phyloP scores from a whole-genome alignment of 2,888 invertebrate genomes.

The Camponotus fellah region DNA sequence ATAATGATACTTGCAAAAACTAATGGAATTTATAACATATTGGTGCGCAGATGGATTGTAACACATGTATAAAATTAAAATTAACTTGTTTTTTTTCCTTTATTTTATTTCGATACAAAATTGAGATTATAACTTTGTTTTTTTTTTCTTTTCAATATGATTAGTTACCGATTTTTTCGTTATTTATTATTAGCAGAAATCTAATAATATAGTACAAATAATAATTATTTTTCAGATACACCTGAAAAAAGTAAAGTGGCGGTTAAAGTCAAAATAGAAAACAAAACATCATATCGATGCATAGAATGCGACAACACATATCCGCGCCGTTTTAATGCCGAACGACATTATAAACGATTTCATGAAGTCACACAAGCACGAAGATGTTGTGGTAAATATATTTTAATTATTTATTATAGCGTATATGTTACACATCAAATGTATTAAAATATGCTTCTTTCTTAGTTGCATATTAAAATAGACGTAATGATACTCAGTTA shows the following conservation, averaged over 20 bases:
- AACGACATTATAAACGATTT: constrained; percentile 76
- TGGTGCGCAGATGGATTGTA: neutral
- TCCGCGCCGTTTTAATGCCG: constrained; percentile 72
- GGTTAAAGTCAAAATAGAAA: neutral
- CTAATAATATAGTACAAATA: neutral
- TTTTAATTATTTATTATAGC: neutral
- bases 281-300: constrained; percentile 60
- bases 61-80: neutral
- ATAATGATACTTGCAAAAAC: neutral
- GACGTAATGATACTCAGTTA: neutral
- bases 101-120: neutral
- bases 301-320: constrained; percentile 71
- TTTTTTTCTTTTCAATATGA: neutral
- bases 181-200: neutral
- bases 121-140: too few species aligned
- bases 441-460: neutral
- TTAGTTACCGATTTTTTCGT: neutral
- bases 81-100: neutral
- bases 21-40: neutral
- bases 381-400: constrained; percentile 72
- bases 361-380: constrained; percentile 57
- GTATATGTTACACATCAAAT: neutral
- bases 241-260: neutral
- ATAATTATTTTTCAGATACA: neutral
- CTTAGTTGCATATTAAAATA: neutral